Evolutionary conservation across 2,888 invertebrate genomes (phyloP), one percentile per base, ranked within the genome.

Genomic region (Conistra vaccinii): DNA sequence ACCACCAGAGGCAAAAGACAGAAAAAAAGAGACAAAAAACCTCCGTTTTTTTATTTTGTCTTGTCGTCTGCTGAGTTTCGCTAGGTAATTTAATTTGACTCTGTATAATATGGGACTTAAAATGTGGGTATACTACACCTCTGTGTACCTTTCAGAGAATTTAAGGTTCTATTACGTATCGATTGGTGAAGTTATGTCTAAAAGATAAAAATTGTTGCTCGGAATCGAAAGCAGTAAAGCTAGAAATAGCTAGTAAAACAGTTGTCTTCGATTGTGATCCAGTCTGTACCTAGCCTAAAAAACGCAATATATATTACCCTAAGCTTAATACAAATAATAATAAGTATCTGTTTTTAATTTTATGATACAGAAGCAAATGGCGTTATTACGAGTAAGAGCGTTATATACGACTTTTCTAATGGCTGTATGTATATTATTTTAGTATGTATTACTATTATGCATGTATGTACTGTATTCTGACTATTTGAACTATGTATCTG

Each of bases 331-430:
- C 35, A 73, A 78, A 80, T 80, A 79, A 73, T 78, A 76, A 80
- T 83, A 83, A 81, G 86, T 84, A 86, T 84, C 83, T 88, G 84
- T 85, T 88, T 86, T 86, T 82, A 85, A 91, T 93, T 92, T 92
- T 92, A 92, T 92, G 90, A 90, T 89, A 93, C 96, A 96, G 96
- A 95, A 91, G 86, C 93, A 86, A 96, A 96, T 90, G 96, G 96
- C 89, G 96, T 94, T 88, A 91, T 94, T 87, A 90, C 93, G 91
- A 94, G 95, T 96, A 96, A 95, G 94, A 94, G 93, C 90, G 92
- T 94, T 92, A 92, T 94, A 93, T 95, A 95, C 95, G 94, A 94
- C 93, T 95, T 91, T 94, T 91, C 90, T 93, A 96, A 96, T 92
- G 94, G 95, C 91, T 96, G 96, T 96, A 96, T 96, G 95, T 96